phyloP scores from a whole-genome alignment of 2,113 vertebrate genomes.

The Platycercus adscitus region DNA sequence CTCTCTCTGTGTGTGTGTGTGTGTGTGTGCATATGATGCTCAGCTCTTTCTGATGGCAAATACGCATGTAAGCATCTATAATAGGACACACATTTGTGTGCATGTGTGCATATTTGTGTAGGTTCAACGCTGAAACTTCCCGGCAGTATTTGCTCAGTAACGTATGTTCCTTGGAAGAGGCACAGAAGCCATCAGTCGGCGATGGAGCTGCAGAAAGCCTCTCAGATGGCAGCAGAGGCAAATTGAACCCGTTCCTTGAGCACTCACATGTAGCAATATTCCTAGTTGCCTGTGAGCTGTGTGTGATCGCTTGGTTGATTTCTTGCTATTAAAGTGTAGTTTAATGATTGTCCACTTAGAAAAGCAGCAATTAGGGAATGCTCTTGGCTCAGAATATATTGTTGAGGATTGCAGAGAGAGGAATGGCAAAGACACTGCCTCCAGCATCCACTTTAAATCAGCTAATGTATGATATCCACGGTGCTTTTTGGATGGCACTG shows the following conservation, averaged over 20 bases:
- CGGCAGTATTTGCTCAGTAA: conserved; percentile 62
- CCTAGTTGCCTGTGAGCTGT: background rate
- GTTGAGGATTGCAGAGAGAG: background rate
- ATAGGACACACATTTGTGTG: conserved; percentile 29
- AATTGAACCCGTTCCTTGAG: background rate
- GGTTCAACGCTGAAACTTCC: background rate
- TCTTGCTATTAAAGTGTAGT: background rate
- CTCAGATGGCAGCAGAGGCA: conserved; percentile 49
- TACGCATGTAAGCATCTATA: conserved; percentile 21
- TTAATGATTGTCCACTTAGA: conserved; percentile 47
- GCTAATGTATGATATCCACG: background rate
- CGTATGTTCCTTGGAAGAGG: conserved; percentile 65
- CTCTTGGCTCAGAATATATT: background rate
- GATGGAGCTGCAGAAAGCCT: conserved; percentile 20
- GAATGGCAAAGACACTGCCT: background rate
- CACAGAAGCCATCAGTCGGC: conserved; percentile 56
- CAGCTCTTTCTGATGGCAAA: conserved; percentile 53
- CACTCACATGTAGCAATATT: background rate
- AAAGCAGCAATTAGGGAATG: background rate
- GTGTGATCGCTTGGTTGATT: background rate
- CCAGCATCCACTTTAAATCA: background rate
- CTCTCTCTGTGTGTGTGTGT: background rate
- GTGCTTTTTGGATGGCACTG: rapidly evolving
- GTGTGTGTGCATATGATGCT: background rate
- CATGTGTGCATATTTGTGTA: conserved; percentile 30